Evolutionary conservation across 2,888 invertebrate species (phyloP).

Genomic region (Nemotelus pantherinus): DNA sequence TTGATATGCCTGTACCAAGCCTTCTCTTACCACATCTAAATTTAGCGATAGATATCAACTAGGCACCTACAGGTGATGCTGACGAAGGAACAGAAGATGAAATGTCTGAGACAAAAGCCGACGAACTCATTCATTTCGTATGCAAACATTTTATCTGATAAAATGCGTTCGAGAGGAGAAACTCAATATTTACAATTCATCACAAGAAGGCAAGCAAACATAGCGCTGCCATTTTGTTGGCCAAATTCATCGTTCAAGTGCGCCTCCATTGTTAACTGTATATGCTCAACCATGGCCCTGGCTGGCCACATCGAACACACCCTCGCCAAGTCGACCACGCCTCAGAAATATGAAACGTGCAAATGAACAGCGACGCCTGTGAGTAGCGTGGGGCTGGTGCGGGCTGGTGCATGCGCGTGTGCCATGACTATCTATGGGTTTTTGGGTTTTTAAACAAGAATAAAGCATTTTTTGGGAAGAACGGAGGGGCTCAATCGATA

Average conservation of each 20-base stretch:
- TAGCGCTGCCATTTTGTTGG: constrained; percentile 57
- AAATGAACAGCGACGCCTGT: constrained; percentile 28
- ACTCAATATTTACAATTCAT: constrained; percentile 52
- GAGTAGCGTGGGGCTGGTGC: background rate
- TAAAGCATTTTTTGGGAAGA: no score
- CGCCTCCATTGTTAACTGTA: constrained; percentile 41
- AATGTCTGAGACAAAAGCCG: constrained; percentile 39
- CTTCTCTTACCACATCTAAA: no score
- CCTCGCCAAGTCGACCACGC: constrained; percentile 18
- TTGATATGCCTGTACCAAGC: no score
- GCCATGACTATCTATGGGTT: background rate
- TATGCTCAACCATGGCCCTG: constrained; percentile 21
- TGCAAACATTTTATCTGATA: constrained; percentile 46
- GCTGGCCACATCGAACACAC: constrained; percentile 13
- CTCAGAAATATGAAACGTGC: constrained; percentile 7
- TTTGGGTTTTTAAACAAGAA: no score
- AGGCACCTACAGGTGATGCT: no score
- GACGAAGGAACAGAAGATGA: background rate
- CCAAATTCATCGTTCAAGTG: constrained; percentile 45
- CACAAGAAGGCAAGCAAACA: constrained; percentile 55
- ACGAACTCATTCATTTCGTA: constrained; percentile 43
- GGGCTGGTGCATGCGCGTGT: constrained; percentile 20
- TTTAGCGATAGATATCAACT: no score
- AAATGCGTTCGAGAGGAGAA: constrained; percentile 45
- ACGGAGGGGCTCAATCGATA: background rate